These are phyloP conservation scores for Corbicula japonica DNA, from an alignment of 2,888 invertebrate species.

Conservation along the genomic window DNA sequence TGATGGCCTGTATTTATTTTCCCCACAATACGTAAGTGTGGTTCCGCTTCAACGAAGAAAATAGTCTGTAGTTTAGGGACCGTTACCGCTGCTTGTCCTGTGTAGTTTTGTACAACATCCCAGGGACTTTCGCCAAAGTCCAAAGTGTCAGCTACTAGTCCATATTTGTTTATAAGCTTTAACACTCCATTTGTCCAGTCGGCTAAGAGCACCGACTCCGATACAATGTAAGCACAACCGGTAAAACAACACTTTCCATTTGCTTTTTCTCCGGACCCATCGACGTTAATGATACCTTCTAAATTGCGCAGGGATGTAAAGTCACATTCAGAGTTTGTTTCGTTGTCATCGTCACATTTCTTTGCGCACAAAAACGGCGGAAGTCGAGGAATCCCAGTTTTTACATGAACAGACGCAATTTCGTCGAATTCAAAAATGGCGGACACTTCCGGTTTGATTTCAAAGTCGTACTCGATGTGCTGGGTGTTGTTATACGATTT, in stretches of 20 bases:
- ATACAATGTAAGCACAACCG: conserved; percentile 55
- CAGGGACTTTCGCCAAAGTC: conserved; percentile 54
- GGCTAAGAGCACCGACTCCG: conserved; percentile 47
- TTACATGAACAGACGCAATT: conserved; percentile 18
- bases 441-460: background rate
- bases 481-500: background rate
- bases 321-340: no score
- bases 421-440: conserved; percentile 4
- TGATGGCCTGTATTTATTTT: conserved; percentile 48
- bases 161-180: conserved; percentile 55
- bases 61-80: conserved; percentile 55
- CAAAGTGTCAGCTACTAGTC: conserved; percentile 48
- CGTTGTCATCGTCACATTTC: background rate
- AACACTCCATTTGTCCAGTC: conserved; percentile 59
- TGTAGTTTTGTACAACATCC: conserved; percentile 46
- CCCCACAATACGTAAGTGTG: conserved; percentile 42
- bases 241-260: conserved; percentile 46
- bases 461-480: conserved; percentile 13
- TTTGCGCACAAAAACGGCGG: conserved; percentile 47
- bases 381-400: conserved; percentile 28
- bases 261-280: conserved; percentile 2
- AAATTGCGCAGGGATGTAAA: conserved; percentile 14
- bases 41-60: conserved; percentile 57
- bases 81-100: conserved; percentile 53
- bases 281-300: conserved; percentile 8